Base-by-base conservation (phyloP, 2,888 invertebrate species). In the Timema cristinae region DNA sequence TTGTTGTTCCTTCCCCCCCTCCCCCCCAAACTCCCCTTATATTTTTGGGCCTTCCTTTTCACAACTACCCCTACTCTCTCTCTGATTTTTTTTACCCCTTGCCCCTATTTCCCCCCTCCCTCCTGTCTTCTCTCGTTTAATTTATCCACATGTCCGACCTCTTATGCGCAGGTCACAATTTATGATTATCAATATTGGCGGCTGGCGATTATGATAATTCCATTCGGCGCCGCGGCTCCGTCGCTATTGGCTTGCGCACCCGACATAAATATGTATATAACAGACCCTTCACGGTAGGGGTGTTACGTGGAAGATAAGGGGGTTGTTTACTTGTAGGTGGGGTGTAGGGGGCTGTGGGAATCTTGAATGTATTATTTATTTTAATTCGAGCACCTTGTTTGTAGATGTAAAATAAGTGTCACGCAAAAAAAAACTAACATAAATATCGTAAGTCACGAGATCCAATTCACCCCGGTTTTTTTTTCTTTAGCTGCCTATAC, bases 171-270 rank as follows among this genome's bases (percentile, higher is more conserved):
- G 73, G 74, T 75, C 74, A 61, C 73, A 69, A 67, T 71, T 73
- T 74, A 74, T 73, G 73, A 71, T 75, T 75, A 75, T 75, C 73
- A 75, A 75, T 73, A 75, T 73, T 72, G 73, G 70, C 66, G 71
- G 72, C 66, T 66, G 71, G 67, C 56, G 72, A 71, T 73, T 71
- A 75, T 75, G 73, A 75, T 75, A 72, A 75, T 73, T 59, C 68
- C 71, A 63, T 70, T 69, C 70, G 70, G 69, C 72, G 72, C 66
- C 52, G 73, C 66, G 71, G 72, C 50, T 61, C 49, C 56, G 59
- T 66, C 50, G 68, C 71, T 61, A 74, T 73, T 75, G 75, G 73
- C 54, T 49, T 69, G 67, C 72, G 72, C 73, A 54, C 66, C 32
- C 63, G 72, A 52, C 75, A 75, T 75, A 73, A 73, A 75, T 75